Percentiles rank a stretch among this genome's conserved stretches.
phyloP scores from a whole-genome alignment of 2,888 invertebrate genomes.

The Cryptus viduatorius region DNA sequence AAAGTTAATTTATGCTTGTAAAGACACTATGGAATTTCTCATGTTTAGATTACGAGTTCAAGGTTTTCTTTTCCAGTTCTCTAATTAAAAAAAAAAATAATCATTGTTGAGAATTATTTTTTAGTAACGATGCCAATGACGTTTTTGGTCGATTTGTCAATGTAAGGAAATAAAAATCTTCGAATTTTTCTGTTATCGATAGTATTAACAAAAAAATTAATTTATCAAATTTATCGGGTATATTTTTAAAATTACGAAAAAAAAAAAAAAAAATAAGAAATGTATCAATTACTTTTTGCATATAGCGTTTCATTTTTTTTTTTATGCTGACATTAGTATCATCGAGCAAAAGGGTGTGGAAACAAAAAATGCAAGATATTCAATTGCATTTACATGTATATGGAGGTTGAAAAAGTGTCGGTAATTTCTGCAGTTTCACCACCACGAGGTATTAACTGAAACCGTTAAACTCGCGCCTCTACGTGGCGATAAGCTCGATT shows the following conservation, averaged over 20 bases:
- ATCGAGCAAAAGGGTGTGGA: neutral
- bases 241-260: neutral
- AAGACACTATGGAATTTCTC: neutral
- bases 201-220: neutral
- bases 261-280: neutral
- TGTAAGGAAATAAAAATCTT: neutral
- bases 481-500: slow-evolving; percentile 58
- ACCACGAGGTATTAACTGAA: slow-evolving; percentile 27
- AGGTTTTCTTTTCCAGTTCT: too few relatives aligned
- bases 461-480: slow-evolving; percentile 65
- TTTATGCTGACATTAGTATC: neutral
- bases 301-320: too few relatives aligned
- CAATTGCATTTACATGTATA: neutral
- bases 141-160: neutral
- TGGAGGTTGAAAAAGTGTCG: slow-evolving; percentile 6
- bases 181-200: neutral
- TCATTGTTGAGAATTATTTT: too few relatives aligned
- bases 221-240: neutral
- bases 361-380: slow-evolving; percentile 3
- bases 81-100: too few relatives aligned
- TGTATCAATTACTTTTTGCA: too few relatives aligned
- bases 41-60: too few relatives aligned
- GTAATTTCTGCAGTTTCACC: slow-evolving; percentile 28
- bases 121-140: too few relatives aligned
- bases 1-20: neutral